Evolutionary conservation across 2,797 vertebrate genomes (phyloP).

Genomic region (Acridotheres tristis): DNA sequence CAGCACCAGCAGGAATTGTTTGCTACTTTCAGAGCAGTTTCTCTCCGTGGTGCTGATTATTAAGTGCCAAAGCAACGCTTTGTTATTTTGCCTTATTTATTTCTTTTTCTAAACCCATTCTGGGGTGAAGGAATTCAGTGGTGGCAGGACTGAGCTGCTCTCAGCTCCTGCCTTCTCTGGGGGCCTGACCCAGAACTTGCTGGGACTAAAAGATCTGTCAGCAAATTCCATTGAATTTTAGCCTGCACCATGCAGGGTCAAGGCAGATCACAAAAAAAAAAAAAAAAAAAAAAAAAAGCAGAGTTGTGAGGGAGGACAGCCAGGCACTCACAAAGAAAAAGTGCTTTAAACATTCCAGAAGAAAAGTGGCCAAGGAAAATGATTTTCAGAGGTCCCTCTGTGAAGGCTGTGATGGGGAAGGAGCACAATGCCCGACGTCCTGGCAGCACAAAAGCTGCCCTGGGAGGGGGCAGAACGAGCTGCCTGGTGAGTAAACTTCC

Average conservation of each 20-base stretch:
- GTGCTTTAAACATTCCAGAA: not conserved
- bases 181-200: not conserved
- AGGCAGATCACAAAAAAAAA: not conserved
- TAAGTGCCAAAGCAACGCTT: not conserved
- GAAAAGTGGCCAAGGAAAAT: constrained; percentile 18
- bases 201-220: not conserved
- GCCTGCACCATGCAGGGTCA: not conserved
- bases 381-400: not conserved
- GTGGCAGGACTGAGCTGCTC: not conserved
- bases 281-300: not conserved
- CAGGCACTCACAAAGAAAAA: not conserved
- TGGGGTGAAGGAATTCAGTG: not conserved
- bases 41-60: not conserved
- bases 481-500: constrained; percentile 62
- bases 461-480: constrained; percentile 53
- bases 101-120: not conserved
- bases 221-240: not conserved
- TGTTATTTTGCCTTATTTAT: not conserved
- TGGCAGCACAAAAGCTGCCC: constrained; percentile 66
- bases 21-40: not conserved
- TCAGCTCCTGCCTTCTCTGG: not conserved
- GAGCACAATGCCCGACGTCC: not conserved
- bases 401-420: not conserved
- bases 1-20: not conserved
- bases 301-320: not conserved